Percentiles rank a stretch among this genome's conserved stretches.
Conservation (phyloP, 1,140 invertebrate genomes). For the Epicauta chinensis region DNA sequence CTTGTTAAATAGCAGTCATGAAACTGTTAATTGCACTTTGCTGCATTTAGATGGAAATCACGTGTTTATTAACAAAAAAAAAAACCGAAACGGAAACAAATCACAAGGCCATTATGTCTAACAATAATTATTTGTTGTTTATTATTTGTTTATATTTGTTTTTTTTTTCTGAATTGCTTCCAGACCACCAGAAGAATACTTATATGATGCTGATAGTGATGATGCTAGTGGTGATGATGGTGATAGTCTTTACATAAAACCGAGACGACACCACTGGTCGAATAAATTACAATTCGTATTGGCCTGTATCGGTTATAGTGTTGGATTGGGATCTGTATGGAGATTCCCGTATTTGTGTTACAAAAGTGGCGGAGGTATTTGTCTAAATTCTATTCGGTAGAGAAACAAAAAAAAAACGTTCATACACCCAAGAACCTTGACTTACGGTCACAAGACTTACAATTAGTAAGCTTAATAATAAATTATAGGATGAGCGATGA, state of each 20-base stretch:
- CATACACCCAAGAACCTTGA: too few relatives aligned
- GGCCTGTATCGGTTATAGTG: slow-evolving; percentile 85
- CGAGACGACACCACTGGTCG: slow-evolving; percentile 73
- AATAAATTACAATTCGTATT: slow-evolving; percentile 87
- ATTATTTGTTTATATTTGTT: not conserved
- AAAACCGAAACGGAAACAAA: slow-evolving; percentile 7
- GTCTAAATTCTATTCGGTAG: not conserved
- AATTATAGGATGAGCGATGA: too few relatives aligned
- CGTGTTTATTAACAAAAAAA: too few relatives aligned
- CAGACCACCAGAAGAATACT: slow-evolving; percentile 61
- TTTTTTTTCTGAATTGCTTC: slow-evolving; percentile 14
- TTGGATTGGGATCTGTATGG: slow-evolving; percentile 90
- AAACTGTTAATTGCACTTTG: too few relatives aligned
- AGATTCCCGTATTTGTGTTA: slow-evolving; percentile 79
- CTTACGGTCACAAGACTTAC: too few relatives aligned
- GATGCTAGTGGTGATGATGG: slow-evolving; percentile 51
- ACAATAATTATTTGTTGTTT: too few relatives aligned
- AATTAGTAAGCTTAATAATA: too few relatives aligned
- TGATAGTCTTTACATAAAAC: slow-evolving; percentile 60
- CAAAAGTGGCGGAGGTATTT: slow-evolving; percentile 74
- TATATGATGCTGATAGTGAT: slow-evolving; percentile 59
- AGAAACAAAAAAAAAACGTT: not conserved
- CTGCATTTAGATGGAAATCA: too few relatives aligned
- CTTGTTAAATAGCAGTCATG: too few relatives aligned
- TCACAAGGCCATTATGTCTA: slow-evolving; percentile 10